These are phyloP conservation scores for Pachyrhynchus sulphureomaculatus DNA, from an alignment of 1,140 invertebrate species.

Conservation along the genomic window DNA sequence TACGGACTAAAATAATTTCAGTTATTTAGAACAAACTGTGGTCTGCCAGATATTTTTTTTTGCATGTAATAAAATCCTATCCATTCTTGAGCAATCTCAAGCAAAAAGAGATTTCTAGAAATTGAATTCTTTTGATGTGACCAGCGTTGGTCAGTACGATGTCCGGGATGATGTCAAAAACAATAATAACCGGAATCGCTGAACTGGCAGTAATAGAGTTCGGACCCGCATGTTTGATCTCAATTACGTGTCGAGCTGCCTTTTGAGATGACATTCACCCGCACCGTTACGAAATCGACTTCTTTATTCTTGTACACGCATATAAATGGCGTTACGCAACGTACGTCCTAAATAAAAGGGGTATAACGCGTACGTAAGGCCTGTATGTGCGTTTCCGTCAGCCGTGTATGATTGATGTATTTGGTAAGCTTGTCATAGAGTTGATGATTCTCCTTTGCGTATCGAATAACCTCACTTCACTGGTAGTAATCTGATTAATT, in stretches of 20 bases:
- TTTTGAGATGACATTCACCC: constrained; percentile 26
- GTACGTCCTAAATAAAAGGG: constrained; percentile 28
- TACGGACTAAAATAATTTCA: too few species aligned
- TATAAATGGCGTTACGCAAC: constrained; percentile 33
- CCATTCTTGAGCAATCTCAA: neutral
- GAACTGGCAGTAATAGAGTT: constrained; percentile 25
- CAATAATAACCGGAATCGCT: constrained; percentile 27
- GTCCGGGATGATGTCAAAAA: constrained; percentile 21
- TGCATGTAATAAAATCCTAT: neutral
- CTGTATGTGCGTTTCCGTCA: constrained; percentile 13
- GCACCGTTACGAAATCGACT: constrained; percentile 28
- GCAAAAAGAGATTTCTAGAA: neutral
- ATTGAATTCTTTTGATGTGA: constrained; percentile 18
- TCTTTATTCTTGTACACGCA: constrained; percentile 25
- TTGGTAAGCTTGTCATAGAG: constrained; percentile 16
- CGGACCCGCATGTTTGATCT: constrained; percentile 32
- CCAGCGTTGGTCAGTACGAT: constrained; percentile 9
- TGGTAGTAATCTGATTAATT: constrained; percentile 26
- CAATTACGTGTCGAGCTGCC: constrained; percentile 28
- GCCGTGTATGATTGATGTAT: constrained; percentile 32
- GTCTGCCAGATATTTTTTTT: neutral
- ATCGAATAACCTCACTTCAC: constrained; percentile 22
- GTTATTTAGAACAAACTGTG: too few species aligned
- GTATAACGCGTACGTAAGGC: constrained; percentile 3
- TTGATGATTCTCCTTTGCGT: constrained; percentile 29